phyloP scores from a whole-genome alignment of 1,140 invertebrate genomes.

The Homalodisca vitripennis region DNA sequence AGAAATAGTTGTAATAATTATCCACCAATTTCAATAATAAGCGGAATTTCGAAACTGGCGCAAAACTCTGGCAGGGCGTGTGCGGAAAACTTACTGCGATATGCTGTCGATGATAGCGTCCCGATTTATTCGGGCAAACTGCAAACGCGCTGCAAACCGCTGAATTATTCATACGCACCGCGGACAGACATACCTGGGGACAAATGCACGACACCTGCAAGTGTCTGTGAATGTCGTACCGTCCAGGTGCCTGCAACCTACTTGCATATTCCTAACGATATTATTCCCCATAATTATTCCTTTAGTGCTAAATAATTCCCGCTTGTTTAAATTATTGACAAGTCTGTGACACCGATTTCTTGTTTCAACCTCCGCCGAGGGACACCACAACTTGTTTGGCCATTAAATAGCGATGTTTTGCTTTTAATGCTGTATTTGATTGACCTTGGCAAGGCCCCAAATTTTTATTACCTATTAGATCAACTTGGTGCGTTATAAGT shows the following conservation, averaged over 20 bases:
- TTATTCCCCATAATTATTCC: conserved; percentile 16
- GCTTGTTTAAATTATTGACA: no score
- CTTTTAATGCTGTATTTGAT: no score
- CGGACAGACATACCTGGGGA: conserved; percentile 23
- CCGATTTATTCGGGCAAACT: conserved; percentile 22
- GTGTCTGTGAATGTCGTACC: not conserved
- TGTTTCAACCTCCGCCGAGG: no score
- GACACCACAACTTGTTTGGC: no score
- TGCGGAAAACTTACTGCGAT: not conserved
- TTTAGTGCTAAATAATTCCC: not conserved
- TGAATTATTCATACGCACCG: conserved; percentile 17
- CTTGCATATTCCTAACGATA: conserved; percentile 17
- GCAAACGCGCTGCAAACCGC: conserved; percentile 15
- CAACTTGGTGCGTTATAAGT: no score
- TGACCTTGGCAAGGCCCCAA: no score
- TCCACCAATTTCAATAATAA: not conserved
- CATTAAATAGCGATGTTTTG: no score
- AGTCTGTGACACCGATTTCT: no score
- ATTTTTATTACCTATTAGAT: no score
- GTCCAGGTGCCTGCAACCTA: not conserved
- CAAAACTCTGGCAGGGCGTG: not conserved
- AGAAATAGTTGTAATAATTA: conserved; percentile 1
- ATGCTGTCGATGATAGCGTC: not conserved
- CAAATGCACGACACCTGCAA: conserved; percentile 18
- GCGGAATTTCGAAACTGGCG: not conserved